phyloP scores from a whole-genome alignment of 1,140 invertebrate genomes.

The Camponotus floridanus region DNA sequence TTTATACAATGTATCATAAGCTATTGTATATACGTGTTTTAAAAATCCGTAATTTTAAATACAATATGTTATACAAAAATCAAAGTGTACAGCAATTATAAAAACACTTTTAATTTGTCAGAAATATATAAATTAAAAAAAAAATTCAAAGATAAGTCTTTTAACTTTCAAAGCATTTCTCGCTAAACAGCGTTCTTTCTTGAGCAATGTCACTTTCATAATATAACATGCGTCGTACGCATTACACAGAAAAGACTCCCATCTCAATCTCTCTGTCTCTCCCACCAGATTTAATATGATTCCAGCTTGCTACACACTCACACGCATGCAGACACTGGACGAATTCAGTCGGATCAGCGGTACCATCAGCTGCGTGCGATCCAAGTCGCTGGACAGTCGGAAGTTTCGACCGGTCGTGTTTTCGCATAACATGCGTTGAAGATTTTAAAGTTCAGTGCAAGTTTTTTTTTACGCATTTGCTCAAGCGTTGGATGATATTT shows the following conservation, averaged over 20 bases:
- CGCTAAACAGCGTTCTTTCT: not conserved
- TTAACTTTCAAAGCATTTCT: not conserved
- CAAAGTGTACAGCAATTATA: not conserved
- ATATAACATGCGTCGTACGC: not conserved
- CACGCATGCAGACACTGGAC: conserved; percentile 50
- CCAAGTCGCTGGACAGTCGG: not conserved
- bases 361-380: conserved; percentile 3
- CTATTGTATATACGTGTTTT: no score
- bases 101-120: not conserved
- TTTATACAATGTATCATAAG: no score
- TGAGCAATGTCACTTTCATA: conserved; percentile 21
- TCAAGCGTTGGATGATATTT: not conserved
- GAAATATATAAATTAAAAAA: not conserved
- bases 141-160: no score
- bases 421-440: not conserved
- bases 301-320: conserved; percentile 65
- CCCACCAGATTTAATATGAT: conserved; percentile 65
- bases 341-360: conserved; percentile 67
- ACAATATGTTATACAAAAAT: not conserved
- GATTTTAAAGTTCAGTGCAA: conserved; percentile 7
- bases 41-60: not conserved
- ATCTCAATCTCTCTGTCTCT: conserved; percentile 22
- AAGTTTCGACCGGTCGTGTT: not conserved
- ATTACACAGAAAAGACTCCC: conserved; percentile 34
- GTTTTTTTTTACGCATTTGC: not conserved